Conservation (phyloP, 2,888 invertebrate species). For the Rhogogaster chlorosoma region DNA sequence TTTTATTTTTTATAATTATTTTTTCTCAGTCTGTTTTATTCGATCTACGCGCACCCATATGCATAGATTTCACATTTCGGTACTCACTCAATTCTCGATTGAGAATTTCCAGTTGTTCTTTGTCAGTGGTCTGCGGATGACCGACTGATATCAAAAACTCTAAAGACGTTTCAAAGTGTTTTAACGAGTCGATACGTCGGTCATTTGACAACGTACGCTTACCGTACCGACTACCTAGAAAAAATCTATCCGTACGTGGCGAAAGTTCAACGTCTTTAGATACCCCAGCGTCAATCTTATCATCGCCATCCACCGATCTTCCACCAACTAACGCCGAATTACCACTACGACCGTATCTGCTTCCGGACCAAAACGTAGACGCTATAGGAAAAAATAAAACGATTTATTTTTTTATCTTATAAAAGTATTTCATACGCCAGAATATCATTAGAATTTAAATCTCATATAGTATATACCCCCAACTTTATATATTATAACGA, state of each 20-base stretch:
- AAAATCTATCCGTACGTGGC: constrained; percentile 72
- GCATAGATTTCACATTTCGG: neutral
- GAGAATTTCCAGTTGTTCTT: constrained; percentile 24
- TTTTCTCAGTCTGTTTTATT: neutral
- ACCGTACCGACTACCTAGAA: constrained; percentile 73
- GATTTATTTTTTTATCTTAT: neutral
- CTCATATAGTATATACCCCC: too few relatives aligned
- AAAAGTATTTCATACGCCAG: neutral
- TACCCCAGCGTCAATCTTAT: constrained; percentile 48
- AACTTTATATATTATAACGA: neutral
- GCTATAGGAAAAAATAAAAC: constrained; percentile 48
- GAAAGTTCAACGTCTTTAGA: constrained; percentile 59
- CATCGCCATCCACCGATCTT: constrained; percentile 21
- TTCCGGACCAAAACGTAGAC: constrained; percentile 62
- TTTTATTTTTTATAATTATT: neutral
- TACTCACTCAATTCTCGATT: constrained; percentile 15
- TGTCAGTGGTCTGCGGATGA: constrained; percentile 20
- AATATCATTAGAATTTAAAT: neutral
- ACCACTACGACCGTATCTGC: constrained; percentile 68
- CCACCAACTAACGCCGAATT: neutral
- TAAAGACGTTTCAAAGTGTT: constrained; percentile 61
- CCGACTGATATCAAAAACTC: constrained; percentile 58
- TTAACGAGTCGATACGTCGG: constrained; percentile 49
- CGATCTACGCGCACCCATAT: neutral
- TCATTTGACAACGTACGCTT: constrained; percentile 64